Evolutionary conservation across 2,888 invertebrate genomes (phyloP).

Genomic region (Escarpia spicata): DNA sequence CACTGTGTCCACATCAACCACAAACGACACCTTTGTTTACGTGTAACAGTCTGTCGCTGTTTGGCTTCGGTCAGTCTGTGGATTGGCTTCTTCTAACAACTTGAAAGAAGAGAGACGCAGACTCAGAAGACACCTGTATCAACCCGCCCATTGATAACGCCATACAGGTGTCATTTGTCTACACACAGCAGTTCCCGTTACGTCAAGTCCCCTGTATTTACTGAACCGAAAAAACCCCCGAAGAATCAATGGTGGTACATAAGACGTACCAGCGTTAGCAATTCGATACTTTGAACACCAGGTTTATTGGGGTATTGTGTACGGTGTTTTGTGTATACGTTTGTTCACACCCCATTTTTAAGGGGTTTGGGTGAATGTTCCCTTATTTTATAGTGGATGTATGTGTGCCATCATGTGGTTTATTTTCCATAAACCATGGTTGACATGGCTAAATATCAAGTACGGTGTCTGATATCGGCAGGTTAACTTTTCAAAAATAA

Average conservation of each 20-base stretch:
- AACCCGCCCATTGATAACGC: neutral
- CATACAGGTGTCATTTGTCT: neutral
- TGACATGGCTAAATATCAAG: too few relatives aligned
- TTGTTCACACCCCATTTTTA: neutral
- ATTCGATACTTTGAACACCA: neutral
- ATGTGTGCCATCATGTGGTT: too few relatives aligned
- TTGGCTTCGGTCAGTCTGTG: neutral
- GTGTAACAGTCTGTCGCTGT: neutral
- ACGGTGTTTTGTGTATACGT: neutral
- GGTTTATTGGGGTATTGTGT: neutral
- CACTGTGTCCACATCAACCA: conserved; percentile 9
- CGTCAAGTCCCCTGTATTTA: neutral
- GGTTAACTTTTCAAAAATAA: too few relatives aligned
- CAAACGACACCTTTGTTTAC: conserved; percentile 3
- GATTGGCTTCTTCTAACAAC: neutral
- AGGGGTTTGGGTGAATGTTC: neutral
- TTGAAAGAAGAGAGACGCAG: neutral
- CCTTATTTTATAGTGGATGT: neutral
- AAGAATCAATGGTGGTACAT: neutral
- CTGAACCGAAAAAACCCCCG: neutral
- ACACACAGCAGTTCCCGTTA: neutral
- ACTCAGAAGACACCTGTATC: neutral
- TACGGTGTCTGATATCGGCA: too few relatives aligned
- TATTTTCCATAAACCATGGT: too few relatives aligned
- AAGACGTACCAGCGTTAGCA: neutral